A percentile compares a stretch with the other conserved stretches of the same genome.
Conservation (phyloP, 2,113 vertebrate genomes). For the Malurus alboscapulatus region DNA sequence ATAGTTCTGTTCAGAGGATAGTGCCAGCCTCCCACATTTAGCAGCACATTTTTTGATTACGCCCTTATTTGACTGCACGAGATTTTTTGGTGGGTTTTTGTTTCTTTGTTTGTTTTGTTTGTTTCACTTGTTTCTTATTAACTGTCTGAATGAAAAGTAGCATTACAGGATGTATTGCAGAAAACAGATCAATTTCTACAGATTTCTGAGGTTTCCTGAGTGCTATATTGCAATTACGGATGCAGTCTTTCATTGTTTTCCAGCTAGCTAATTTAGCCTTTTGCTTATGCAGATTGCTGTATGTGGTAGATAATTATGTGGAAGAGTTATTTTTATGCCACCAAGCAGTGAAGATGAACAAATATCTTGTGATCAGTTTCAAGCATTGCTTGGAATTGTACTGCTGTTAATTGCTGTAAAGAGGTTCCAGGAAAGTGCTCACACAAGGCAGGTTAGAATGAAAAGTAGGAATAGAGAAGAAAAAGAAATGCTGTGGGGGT, state of each 20-base stretch:
- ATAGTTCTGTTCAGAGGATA: neutral
- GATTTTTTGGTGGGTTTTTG: neutral
- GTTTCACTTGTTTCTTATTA: neutral
- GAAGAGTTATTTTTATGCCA: neutral
- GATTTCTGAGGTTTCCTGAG: neutral
- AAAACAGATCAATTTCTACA: neutral
- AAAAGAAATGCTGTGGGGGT: neutral
- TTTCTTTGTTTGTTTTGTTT: neutral
- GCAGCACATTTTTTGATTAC: neutral
- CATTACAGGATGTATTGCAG: neutral
- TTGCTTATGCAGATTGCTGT: neutral
- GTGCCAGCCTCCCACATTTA: neutral
- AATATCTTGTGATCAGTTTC: neutral
- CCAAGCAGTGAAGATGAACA: neutral
- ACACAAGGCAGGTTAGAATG: neutral
- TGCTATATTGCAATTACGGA: neutral
- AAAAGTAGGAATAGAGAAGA: neutral
- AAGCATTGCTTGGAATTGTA: neutral
- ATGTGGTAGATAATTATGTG: neutral
- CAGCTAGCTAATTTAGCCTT: neutral
- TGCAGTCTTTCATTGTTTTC: neutral
- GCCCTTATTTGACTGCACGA: neutral
- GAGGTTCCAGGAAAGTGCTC: neutral
- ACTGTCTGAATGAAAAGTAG: neutral
- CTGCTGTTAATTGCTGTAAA: neutral